Conservation (phyloP, 2,888 invertebrate species). For the Protonemura montana region DNA sequence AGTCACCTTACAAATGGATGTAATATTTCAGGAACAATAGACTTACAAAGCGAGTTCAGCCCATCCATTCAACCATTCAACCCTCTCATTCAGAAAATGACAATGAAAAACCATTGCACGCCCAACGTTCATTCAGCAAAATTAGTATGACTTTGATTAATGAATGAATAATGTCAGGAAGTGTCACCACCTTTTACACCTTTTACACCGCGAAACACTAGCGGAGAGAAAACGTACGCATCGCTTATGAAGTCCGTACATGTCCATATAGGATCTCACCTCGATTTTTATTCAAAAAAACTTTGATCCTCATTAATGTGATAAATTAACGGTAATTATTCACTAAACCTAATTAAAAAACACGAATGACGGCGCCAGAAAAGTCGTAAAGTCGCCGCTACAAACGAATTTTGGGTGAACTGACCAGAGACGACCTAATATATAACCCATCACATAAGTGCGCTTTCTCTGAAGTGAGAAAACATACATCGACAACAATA, state of each 20-base stretch:
- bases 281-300: background rate
- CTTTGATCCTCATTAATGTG: background rate
- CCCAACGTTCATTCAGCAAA: slow-evolving; percentile 20
- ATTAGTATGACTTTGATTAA: slow-evolving; percentile 33
- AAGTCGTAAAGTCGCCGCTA: background rate
- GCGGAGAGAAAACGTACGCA: background rate
- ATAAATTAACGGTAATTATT: background rate
- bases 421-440: background rate
- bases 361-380: background rate
- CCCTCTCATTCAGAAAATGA: slow-evolving; percentile 24
- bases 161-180: slow-evolving; percentile 21
- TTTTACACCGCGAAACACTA: background rate
- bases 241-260: background rate
- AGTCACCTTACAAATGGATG: slow-evolving; percentile 27
- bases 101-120: slow-evolving; percentile 26
- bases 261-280: background rate
- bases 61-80: slow-evolving; percentile 28
- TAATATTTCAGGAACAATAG: slow-evolving; percentile 36
- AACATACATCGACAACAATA: background rate
- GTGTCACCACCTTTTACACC: slow-evolving; percentile 28
- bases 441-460: background rate
- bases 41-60: slow-evolving; percentile 24
- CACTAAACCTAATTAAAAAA: background rate
- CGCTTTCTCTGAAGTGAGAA: slow-evolving; percentile 12
- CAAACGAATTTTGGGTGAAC: background rate